A percentile compares a stretch with the other conserved stretches of the same genome.
These are phyloP conservation scores for Leucania comma DNA, from an alignment of 2,888 invertebrate genomes.

Conservation along the genomic window DNA sequence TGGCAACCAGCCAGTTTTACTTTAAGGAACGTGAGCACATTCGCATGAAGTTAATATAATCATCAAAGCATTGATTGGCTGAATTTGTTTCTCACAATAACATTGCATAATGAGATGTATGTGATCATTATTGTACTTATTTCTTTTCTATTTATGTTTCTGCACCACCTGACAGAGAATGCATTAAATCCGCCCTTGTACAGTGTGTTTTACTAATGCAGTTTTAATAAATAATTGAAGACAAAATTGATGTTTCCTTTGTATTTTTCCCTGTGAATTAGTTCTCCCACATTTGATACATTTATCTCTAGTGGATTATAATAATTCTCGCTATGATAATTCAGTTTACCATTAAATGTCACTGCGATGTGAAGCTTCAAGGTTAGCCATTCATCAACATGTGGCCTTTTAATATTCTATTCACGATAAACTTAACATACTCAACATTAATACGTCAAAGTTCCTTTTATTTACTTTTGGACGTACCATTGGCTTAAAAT, in stretches of 20 bases:
- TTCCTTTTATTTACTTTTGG: conserved; percentile 30
- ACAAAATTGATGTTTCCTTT: background rate
- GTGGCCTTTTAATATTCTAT: conserved; percentile 61
- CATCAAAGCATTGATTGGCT: too few species aligned
- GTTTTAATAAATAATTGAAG: too few species aligned
- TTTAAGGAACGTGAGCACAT: too few species aligned
- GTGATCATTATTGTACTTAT: too few species aligned
- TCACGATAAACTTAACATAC: conserved; percentile 53
- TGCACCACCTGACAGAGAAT: too few species aligned
- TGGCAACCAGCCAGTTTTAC: too few species aligned
- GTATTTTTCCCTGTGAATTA: background rate
- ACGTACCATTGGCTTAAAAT: conserved; percentile 1
- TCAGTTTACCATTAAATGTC: conserved; percentile 53
- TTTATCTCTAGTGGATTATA: conserved; percentile 30
- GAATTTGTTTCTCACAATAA: too few species aligned
- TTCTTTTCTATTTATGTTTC: too few species aligned
- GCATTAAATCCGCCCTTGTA: too few species aligned
- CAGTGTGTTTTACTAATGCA: too few species aligned
- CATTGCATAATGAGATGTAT: too few species aligned
- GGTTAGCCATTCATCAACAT: conserved; percentile 62
- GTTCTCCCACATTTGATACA: background rate
- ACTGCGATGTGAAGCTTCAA: conserved; percentile 61
- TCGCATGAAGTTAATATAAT: too few species aligned
- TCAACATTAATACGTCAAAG: conserved; percentile 44
- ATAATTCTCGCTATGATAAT: conserved; percentile 38